Base-by-base conservation (phyloP, 2,797 vertebrate genomes). In the Poecilia wingei region DNA sequence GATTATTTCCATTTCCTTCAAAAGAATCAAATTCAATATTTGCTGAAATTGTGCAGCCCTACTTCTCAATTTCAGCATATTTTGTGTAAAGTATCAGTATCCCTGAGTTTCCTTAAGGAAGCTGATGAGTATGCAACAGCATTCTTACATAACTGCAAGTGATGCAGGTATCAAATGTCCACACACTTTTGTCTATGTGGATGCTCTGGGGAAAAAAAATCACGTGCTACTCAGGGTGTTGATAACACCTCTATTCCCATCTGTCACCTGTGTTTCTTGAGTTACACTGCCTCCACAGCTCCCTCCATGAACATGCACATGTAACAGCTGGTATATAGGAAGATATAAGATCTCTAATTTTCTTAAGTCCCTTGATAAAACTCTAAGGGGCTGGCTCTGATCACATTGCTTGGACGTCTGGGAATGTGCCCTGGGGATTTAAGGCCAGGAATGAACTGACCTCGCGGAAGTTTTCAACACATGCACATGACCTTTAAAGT, bases 181-280 rank as follows among this genome's bases (percentile, higher is more conserved):
- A 77, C 76, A 83, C 39, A 73, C 33, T 41, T 80, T 59, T 70
- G 49, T 71, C n/a, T 22, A 36, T 70, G 61, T 43, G 68, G 41
- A 69, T 73, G 72, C 77, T 43, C 85, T 79, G 74, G 68, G 68
- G 76, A 88, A 82, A 41, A 36, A 41, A 75, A 85, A 85, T 86
- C 87, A 88, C 90, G 85, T 85, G 86, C 49, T 75, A 70, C 71
- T 13, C 12, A n/a, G 84, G 84, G 90, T 91, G 93, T 92, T 87
- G 89, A 89, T 86, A 53, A 91, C 90, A 91, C 92, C 86, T 92
- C 64, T 76, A 25, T 39, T 87, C 79, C 92, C 93, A 88, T 93
- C 94, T 95, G 95, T 89, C 84, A 57, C 33, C 82, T 80, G 83
- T 75, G 81, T 89, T 86, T 74, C 87, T 95, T 92, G 79, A 85